phyloP scores from a whole-genome alignment of 2,113 vertebrate species.

The Phalacrocorax brasilianus region DNA sequence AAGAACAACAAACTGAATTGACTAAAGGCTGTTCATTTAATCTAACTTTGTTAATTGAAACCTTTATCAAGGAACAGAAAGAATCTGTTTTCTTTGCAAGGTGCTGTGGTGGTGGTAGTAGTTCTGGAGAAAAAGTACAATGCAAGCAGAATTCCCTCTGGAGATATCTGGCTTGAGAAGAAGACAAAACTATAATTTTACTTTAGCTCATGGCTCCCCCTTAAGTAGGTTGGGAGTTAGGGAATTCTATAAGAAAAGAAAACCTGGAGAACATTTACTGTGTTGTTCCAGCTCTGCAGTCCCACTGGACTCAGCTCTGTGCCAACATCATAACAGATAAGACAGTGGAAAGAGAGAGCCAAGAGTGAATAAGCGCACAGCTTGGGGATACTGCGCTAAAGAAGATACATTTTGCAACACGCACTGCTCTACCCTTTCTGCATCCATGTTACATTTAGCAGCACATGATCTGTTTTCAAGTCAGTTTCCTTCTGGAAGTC shows the following conservation, averaged over 20 bases:
- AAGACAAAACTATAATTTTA: slow-evolving; percentile 72
- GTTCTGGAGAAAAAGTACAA: slow-evolving; percentile 22
- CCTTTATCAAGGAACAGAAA: not conserved
- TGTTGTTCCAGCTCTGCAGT: slow-evolving; percentile 54
- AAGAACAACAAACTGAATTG: not conserved
- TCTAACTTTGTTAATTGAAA: slow-evolving; percentile 9
- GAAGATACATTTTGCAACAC: slow-evolving; percentile 44
- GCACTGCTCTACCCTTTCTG: slow-evolving; percentile 3
- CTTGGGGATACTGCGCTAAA: slow-evolving; percentile 1
- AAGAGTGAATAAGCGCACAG: slow-evolving; percentile 58
- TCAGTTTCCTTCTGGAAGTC: slow-evolving; percentile 32
- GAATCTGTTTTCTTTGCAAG: slow-evolving; percentile 39
- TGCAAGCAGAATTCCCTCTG: slow-evolving; percentile 23
- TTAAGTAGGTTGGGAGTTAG: slow-evolving; percentile 70
- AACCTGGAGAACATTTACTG: slow-evolving; percentile 68
- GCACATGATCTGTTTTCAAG: slow-evolving; percentile 57
- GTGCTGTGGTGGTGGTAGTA: slow-evolving; percentile 38
- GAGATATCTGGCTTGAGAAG: slow-evolving; percentile 63
- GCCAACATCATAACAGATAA: slow-evolving; percentile 72
- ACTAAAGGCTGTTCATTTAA: not conserved
- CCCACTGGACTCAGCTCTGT: slow-evolving; percentile 22
- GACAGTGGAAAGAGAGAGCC: slow-evolving; percentile 45
- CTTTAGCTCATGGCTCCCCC: slow-evolving; percentile 67
- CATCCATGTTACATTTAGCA: slow-evolving; percentile 32
- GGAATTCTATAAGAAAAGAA: slow-evolving; percentile 68